Evolutionary conservation across 2,113 vertebrate species (phyloP).

Genomic region (Acrocephalus kingi): DNA sequence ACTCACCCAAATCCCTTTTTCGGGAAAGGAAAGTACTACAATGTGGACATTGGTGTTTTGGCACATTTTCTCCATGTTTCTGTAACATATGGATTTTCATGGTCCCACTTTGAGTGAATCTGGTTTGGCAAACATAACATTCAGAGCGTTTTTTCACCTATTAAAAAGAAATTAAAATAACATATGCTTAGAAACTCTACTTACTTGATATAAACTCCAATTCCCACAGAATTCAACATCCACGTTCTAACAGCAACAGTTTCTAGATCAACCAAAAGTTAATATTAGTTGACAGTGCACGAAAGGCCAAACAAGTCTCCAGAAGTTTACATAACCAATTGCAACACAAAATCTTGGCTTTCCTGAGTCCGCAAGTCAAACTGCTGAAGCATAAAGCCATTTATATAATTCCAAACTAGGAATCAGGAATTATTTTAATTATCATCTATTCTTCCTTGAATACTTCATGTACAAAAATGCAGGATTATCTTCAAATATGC

Average conservation of each 20-base stretch:
- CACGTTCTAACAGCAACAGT: neutral
- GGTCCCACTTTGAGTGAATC: constrained; percentile 72
- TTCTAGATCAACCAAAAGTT: neutral
- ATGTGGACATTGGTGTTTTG: constrained; percentile 69
- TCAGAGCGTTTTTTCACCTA: constrained; percentile 76
- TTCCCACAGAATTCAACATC: neutral
- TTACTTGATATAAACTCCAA: neutral
- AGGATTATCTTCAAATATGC: neutral
- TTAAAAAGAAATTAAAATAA: neutral
- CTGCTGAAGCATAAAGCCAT: neutral
- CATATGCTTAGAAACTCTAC: neutral
- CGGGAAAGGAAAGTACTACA: constrained; percentile 32
- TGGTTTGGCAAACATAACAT: constrained; percentile 62
- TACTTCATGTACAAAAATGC: neutral
- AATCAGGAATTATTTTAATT: neutral
- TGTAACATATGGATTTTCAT: constrained; percentile 71
- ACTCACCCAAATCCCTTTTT: constrained; percentile 77
- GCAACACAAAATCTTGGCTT: neutral
- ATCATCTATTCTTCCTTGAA: neutral
- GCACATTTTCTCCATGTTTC: constrained; percentile 69
- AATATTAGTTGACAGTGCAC: neutral
- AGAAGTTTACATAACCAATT: neutral
- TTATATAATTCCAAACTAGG: neutral
- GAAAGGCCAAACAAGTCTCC: neutral
- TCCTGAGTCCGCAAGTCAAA: neutral